These are phyloP conservation scores for Ambastaia sidthimunki DNA, from an alignment of 2,797 vertebrate species.

Conservation along the genomic window DNA sequence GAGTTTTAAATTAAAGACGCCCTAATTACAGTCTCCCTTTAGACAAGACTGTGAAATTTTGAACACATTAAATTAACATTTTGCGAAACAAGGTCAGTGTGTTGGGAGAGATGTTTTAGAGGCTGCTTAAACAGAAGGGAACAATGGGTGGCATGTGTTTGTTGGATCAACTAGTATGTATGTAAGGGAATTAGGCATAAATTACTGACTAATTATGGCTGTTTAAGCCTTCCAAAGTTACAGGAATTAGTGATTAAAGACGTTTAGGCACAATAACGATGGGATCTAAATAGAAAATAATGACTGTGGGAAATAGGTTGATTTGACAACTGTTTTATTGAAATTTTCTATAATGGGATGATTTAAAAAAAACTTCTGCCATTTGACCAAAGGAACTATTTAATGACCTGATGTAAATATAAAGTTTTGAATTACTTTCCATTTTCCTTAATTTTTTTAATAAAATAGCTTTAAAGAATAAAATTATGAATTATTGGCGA, in stretches of 20 bases:
- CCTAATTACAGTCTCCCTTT: constrained; percentile 37
- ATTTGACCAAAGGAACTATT: constrained; percentile 69
- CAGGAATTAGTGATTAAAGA: constrained; percentile 77
- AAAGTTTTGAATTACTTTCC: background rate
- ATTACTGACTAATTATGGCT: constrained; percentile 78
- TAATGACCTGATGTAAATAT: constrained; percentile 55
- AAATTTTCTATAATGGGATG: constrained; percentile 50
- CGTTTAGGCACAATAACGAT: constrained; percentile 69
- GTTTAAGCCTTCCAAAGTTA: constrained; percentile 73
- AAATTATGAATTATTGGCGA: background rate
- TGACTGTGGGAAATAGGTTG: constrained; percentile 79
- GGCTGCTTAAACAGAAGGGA: constrained; percentile 57
- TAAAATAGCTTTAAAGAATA: background rate
- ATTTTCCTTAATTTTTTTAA: background rate
- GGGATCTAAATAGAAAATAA: constrained; percentile 54
- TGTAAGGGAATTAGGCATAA: constrained; percentile 79
- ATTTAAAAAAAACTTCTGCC: constrained; percentile 60
- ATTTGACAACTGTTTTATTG: constrained; percentile 68
- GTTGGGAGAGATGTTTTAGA: constrained; percentile 48
- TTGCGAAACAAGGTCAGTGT: constrained; percentile 53
- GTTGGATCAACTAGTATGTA: constrained; percentile 74
- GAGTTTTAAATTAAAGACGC: constrained; percentile 39
- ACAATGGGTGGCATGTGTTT: constrained; percentile 80
- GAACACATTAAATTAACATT: constrained; percentile 50
- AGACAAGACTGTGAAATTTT: constrained; percentile 40